Base-by-base conservation (phyloP, 2,797 vertebrate genomes). In the Philypnodon macrostomus region DNA sequence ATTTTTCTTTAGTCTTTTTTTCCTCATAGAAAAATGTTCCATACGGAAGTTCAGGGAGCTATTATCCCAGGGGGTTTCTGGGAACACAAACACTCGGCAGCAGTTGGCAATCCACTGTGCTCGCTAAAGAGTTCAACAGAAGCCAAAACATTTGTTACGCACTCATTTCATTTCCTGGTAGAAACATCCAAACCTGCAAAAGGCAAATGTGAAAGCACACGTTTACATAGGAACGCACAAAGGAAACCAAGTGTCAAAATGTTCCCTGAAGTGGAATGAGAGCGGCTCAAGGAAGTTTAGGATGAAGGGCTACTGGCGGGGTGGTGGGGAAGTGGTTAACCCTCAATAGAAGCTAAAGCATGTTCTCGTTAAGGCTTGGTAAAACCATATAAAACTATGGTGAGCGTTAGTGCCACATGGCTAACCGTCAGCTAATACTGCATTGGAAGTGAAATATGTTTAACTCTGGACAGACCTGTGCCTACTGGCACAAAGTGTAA, bases 131-230 rank as follows among this genome's bases (percentile, higher is more conserved):
- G 83, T 73, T 81, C 72, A 80, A 78, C 77, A 84, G 85, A 84
- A 87, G 84, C 87, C 86, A 87, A 85, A 87, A 80, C 83, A 86
- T 88, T 88, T 82, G 79, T 81, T 82, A 80, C 67, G 53, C 70
- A 64, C 79, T 79, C 78, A 67, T 79, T 88, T 84, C 71, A 86
- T 81, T 85, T 87, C 80, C 75, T 80, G 72, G 63, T 78, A 29
- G 63, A 79, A 78, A 70, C 67, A 63, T 77, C 67, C 73, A 47
- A 53, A 58, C 63, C 66, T 68, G 68, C 35, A 16, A n/a, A n/a
- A 79, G 69, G 75, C 63, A 60, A 77, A 85, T 73, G 80, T 74
- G 79, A 84, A 79, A 85, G 81, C 78, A 86, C 7, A 49, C 47
- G 49, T 67, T 58, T 69, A 79, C 73, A 77, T 61, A 72, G 67